Percentiles rank a stretch among this genome's conserved stretches.
Conservation (phyloP, 2,797 vertebrate species). For the Adrianichthys oophorus region DNA sequence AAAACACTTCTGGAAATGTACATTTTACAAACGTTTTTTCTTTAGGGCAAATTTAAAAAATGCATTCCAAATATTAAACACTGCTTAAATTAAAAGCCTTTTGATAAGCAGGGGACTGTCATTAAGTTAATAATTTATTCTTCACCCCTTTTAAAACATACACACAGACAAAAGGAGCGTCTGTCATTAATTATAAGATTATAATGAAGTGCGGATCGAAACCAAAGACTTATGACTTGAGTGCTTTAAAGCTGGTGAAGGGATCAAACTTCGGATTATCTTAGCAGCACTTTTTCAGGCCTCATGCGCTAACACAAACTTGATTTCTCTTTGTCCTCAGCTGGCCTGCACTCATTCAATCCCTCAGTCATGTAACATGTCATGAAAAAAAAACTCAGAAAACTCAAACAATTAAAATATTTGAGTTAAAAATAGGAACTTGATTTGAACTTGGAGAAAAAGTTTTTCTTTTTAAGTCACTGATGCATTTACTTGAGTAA, state of each 20-base stretch:
- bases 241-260: slow-evolving; percentile 60
- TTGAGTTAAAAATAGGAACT: neutral
- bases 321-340: slow-evolving; percentile 13
- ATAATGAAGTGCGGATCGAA: slow-evolving; percentile 69
- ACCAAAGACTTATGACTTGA: slow-evolving; percentile 57
- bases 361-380: slow-evolving; percentile 18
- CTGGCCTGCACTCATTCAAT: slow-evolving; percentile 16
- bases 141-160: slow-evolving; percentile 53
- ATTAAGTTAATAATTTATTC: slow-evolving; percentile 77
- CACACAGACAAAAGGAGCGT: slow-evolving; percentile 64
- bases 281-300: slow-evolving; percentile 57
- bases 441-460: slow-evolving; percentile 6
- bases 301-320: slow-evolving; percentile 42
- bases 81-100: slow-evolving; percentile 66
- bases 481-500: slow-evolving; percentile 11
- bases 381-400: slow-evolving; percentile 21
- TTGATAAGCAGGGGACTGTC: slow-evolving; percentile 70
- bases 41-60: slow-evolving; percentile 51
- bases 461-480: neutral
- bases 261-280: slow-evolving; percentile 68
- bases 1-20: slow-evolving; percentile 31
- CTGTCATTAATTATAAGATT: slow-evolving; percentile 77
- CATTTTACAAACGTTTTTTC: slow-evolving; percentile 60
- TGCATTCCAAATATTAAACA: slow-evolving; percentile 68
- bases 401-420: slow-evolving; percentile 5